Evolutionary conservation across 92 coral and sea anemone species (phyloP), one percentile per base, ranked within the genome.

Genomic region (Porites cylindrica): DNA sequence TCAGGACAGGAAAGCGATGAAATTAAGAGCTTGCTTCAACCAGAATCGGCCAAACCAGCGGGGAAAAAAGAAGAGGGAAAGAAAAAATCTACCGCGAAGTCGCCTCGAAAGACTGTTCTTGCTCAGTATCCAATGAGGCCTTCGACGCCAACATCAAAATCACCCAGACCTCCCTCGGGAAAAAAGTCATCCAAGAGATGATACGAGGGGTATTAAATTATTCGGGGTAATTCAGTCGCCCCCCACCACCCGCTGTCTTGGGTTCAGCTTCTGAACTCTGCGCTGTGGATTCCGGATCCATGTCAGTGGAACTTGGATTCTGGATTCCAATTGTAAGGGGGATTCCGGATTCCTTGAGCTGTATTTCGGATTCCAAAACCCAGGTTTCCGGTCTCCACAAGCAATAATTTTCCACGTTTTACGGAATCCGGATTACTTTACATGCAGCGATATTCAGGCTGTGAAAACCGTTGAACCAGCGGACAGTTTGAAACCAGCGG

Each of bases 1-100:
- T 91, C 99, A 16, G 98, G 95, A 11, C 86, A 94, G 67, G 98
- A 97, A 70, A 94, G 95, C 67, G 91, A 92, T 47, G 99, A 96
- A 17, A 93, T 97, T 26, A 92, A 97, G 66, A 96, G 96, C 77
- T 87, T 97, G 20, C 92, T 97, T 60, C 92, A 96, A 20, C 93
- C 98, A 17, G 85, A 74, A 54, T 95, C 98, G 53, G 91, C 76
- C 18, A 95, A 90, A 63, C 85, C 83, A 77, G 29, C 82, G 53
- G 71, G 84, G 63, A 51, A 68, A 80, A 26, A 86, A 86, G 69
- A 60, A 60, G 82, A 94, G 66, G 81, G 83, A 3, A 82, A 92
- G 90, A 90, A 86, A 69, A 85, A 76, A 60, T 81, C 95, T 12
- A 29, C 69, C n/a, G 2, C 72, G 16, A 74, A 73, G 62, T 52